These are phyloP conservation scores for Apogon talboti DNA, from an alignment of 2,797 vertebrate species.

Conservation along the genomic window DNA sequence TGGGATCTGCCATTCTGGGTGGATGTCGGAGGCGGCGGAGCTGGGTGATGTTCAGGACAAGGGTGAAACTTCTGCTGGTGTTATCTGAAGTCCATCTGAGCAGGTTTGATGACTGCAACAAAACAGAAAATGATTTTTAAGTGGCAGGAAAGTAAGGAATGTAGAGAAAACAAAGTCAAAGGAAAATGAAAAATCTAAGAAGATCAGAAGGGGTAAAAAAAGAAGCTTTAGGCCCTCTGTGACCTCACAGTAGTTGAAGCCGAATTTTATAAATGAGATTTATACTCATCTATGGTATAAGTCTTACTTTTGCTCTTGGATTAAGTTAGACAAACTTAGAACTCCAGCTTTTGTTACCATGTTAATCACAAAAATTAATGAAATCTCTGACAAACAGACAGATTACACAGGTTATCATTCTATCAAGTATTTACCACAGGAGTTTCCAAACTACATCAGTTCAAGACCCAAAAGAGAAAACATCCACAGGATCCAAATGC, in stretches of 20 bases:
- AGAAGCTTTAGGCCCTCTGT: constrained; percentile 54
- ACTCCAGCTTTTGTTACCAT: no score
- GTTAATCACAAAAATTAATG: no score
- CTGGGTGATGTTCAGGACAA: constrained; percentile 31
- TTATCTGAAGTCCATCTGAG: constrained; percentile 78
- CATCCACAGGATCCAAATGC: no score
- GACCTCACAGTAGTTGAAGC: constrained; percentile 39
- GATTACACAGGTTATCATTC: no score
- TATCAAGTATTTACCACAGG: no score
- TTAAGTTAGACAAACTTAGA: no score
- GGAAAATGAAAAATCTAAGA: not conserved
- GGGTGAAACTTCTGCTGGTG: constrained; percentile 19
- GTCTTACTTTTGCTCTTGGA: no score
- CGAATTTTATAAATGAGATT: not conserved
- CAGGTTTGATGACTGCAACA: constrained; percentile 51
- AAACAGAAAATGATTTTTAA: constrained; percentile 12
- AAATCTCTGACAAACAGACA: no score
- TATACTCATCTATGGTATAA: no score
- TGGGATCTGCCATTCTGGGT: constrained; percentile 78
- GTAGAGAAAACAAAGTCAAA: not conserved
- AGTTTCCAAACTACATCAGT: no score
- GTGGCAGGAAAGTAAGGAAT: not conserved
- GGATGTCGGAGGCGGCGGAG: constrained; percentile 28
- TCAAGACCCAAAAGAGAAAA: no score
- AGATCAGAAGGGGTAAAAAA: constrained; percentile 3